Base-by-base conservation (phyloP, 2,888 invertebrate species). In the Pyrrhia umbra region DNA sequence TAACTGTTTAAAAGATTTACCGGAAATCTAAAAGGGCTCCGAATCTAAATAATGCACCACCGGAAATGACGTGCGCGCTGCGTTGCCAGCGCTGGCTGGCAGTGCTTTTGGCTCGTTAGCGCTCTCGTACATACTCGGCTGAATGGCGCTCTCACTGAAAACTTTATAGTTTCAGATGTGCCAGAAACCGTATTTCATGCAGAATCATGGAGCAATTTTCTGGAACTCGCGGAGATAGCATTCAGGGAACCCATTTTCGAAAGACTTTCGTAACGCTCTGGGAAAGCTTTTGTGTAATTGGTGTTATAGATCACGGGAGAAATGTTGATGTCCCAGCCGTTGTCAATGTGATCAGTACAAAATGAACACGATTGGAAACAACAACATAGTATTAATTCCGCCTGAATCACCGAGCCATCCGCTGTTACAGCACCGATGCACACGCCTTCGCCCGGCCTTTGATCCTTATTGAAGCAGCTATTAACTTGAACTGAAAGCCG, bases 21-120 rank as follows among this genome's bases (percentile, higher is more conserved):
- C 84, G 87, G 87, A 88, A 85, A 82, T 79, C 73, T 79, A 83
- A 82, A 79, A 82, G 80, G 81, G 81, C 81, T 81, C 74, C 80
- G 79, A 83, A 75, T 83, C 63, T 70, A 76, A 84, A 83, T 83
- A 82, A 84, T 82, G 83, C 83, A 79, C 71, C 78, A 73, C 74
- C 86, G 89, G 88, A 89, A 85, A 83, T 88, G 88, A 88, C 88
- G 88, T 84, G 88, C 79, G 79, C 65, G 55, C 70, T 54, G 42
- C 70, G 79, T 62, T 73, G 74, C 77, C 69, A 66, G 64, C 68
- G 68, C 77, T 71, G 79, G 81, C 81, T 80, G 77, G 74, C 67
- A 72, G 73, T 69, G 71, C 63, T 79, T 80, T 82, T 84, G 85
- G 82, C 85, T 83, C 81, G 77, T 80, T 77, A 80, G 55, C 60